Evolutionary conservation across 2,113 vertebrate species (phyloP), one percentile per base, ranked within the genome.

Genomic region (Chionomys nivalis): DNA sequence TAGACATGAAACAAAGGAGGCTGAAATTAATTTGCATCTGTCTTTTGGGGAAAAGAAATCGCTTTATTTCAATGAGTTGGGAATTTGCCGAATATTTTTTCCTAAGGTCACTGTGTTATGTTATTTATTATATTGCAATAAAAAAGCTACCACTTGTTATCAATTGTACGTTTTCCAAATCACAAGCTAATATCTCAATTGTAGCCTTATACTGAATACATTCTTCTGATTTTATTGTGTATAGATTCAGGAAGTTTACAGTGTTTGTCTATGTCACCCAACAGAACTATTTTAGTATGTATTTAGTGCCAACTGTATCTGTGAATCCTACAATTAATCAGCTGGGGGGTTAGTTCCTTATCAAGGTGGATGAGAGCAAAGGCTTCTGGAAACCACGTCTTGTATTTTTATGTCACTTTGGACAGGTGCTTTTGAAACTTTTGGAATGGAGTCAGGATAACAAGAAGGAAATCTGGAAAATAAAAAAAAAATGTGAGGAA

Each of bases 61-160:
- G 82, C 90, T 83, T 96, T 55, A 93, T 93, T 93, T 93, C 33
- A 97, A 55, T n/a, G 83, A 90, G 94, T 92, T 78, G 85, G 72
- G 39, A 66, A 81, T 95, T 90, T 92, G 36, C 88, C 55, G 70
- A 96, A 90, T 98, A 83, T 94, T 82, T 97, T 98, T 98, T 93
- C 19, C 89, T 95, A 47, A 44, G 61, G 47, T 87, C 95, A 96
- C 87, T 92, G 72, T 98, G 92, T 93, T 91, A 81, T 0, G 0
- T 31, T 97, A 97, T 97, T 97, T 86, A 70, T 97, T 96, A 93
- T 96, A 89, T 96, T 97, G 96, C 39, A 96, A 87, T 93, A 91
- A 96, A 98, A 95, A 96, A 66, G 95, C 63, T 65, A 65, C 63
- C 21, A 65, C 24, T 63, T 24, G 63, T 65, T 26, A 65, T 65